Evolutionary conservation across 2,888 invertebrate genomes (phyloP).

Genomic region (Alviniconcha strummeri): DNA sequence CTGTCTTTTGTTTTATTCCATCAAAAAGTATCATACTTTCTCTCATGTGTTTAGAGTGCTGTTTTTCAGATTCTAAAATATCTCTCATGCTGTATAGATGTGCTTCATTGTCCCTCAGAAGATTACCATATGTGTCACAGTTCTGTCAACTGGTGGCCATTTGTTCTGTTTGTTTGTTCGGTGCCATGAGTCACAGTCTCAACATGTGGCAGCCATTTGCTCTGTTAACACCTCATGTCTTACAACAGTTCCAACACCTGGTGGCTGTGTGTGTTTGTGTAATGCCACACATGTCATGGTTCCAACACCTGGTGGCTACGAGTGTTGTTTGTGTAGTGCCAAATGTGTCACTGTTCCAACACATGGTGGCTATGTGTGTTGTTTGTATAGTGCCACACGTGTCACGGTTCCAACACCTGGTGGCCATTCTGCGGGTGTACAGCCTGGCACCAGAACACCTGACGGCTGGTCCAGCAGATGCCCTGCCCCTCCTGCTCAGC

Average conservation of each 20-base stretch:
- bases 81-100: too few species aligned
- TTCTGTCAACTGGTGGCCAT: too few species aligned
- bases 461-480: conserved; percentile 46
- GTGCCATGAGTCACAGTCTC: conserved; percentile 45
- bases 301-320: conserved; percentile 25
- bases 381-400: conserved; percentile 49
- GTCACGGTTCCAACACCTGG: conserved; percentile 35
- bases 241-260: conserved; percentile 18
- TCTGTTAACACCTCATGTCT: too few species aligned
- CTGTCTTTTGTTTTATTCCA: background rate
- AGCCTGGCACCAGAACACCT: conserved; percentile 36
- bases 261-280: conserved; percentile 30
- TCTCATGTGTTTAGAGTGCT: too few species aligned
- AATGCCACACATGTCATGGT: conserved; percentile 49
- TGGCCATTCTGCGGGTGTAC: conserved; percentile 21
- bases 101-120: too few species aligned
- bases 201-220: too few species aligned
- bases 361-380: conserved; percentile 13
- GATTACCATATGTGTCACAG: too few species aligned
- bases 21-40: too few species aligned
- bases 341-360: conserved; percentile 39
- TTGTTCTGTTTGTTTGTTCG: conserved; percentile 33
- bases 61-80: too few species aligned
- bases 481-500: conserved; percentile 50
- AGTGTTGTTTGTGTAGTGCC: conserved; percentile 45